phyloP scores from a whole-genome alignment of 2,888 invertebrate species.

The Drosophila cracens region DNA sequence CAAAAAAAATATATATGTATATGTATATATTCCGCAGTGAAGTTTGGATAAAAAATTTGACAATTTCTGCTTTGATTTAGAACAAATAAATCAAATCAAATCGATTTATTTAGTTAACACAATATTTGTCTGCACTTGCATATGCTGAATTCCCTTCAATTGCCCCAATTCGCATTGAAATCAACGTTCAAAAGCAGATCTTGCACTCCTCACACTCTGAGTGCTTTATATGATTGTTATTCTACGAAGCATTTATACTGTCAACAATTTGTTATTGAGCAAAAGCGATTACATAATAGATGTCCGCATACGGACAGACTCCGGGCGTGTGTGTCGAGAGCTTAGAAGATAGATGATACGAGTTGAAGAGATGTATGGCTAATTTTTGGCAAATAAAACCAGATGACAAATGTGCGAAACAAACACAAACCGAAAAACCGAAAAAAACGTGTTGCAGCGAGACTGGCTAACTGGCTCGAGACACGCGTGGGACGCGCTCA shows the following conservation, averaged over 20 bases:
- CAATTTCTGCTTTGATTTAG: background rate
- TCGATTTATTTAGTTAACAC: background rate
- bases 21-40: too few relatives aligned
- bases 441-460: constrained; percentile 56
- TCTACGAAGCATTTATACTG: constrained; percentile 14
- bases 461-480: constrained; percentile 5
- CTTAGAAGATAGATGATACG: constrained; percentile 10
- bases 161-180: background rate
- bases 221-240: constrained; percentile 1
- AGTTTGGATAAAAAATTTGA: background rate
- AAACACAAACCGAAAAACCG: constrained; percentile 14
- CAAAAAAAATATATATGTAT: background rate
- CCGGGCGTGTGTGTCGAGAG: background rate
- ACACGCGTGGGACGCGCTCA: constrained; percentile 60
- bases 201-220: background rate
- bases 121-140: background rate
- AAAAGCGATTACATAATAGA: constrained; percentile 56
- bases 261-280: constrained; percentile 19
- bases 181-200: background rate
- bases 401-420: constrained; percentile 54
- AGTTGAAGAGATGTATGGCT: constrained; percentile 48
- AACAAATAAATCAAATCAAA: background rate
- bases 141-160: too few relatives aligned
- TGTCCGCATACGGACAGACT: constrained; percentile 13
- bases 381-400: constrained; percentile 63